phyloP scores from a whole-genome alignment of 2,113 vertebrate species.

The Caretta caretta region DNA sequence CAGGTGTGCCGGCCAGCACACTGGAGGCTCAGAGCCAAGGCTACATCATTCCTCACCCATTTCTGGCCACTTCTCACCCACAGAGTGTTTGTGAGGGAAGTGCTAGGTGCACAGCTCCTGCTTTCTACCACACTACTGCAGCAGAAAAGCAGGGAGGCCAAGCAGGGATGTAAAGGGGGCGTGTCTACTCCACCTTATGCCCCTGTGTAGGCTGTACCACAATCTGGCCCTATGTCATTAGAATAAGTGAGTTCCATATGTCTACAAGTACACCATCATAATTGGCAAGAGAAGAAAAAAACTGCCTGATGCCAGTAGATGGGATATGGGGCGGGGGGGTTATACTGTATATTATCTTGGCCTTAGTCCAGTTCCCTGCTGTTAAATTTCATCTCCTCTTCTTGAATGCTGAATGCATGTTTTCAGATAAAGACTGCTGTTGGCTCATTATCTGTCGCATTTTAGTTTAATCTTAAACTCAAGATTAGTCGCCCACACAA shows the following conservation, averaged over 20 bases:
- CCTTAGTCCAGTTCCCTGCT: slow-evolving; percentile 42
- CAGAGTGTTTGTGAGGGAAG: background rate
- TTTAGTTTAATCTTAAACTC: slow-evolving; percentile 16
- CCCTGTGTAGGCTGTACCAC: background rate
- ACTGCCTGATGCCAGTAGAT: background rate
- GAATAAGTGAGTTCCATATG: background rate
- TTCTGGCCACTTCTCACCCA: background rate
- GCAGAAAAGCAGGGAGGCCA: background rate
- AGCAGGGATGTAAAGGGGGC: background rate
- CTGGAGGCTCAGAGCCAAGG: background rate
- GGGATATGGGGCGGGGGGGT: background rate
- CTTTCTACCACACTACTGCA: background rate
- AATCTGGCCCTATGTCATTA: slow-evolving; percentile 23
- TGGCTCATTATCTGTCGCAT: background rate
- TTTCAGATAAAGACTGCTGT: slow-evolving; percentile 43
- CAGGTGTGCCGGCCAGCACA: background rate
- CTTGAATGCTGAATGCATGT: slow-evolving; percentile 9
- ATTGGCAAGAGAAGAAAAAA: slow-evolving; percentile 10
- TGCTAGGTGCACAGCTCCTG: background rate
- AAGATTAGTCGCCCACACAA: background rate
- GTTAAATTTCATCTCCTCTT: slow-evolving; percentile 41
- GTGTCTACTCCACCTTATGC: background rate
- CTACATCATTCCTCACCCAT: background rate
- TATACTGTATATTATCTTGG: background rate
- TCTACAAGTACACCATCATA: slow-evolving; percentile 33